phyloP scores from a whole-genome alignment of 2,888 invertebrate genomes.

The Axea sp. region DNA sequence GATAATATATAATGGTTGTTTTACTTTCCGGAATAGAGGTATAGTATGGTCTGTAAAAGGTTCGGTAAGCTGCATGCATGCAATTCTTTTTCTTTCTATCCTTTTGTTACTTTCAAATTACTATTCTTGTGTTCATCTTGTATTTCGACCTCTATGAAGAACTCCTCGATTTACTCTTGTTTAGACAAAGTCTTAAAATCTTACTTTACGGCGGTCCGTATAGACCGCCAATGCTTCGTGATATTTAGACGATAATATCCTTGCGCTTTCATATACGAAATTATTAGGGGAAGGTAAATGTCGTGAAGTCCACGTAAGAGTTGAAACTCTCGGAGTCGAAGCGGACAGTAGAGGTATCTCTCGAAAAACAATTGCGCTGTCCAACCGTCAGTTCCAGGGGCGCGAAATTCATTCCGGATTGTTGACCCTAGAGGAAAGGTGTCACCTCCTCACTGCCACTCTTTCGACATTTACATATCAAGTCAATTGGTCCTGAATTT shows the following conservation, averaged over 20 bases:
- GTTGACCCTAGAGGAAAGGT: not conserved
- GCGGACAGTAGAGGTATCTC: not conserved
- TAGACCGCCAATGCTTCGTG: constrained; percentile 65
- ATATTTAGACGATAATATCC: constrained; percentile 77
- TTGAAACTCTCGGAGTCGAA: constrained; percentile 17
- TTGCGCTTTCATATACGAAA: constrained; percentile 47
- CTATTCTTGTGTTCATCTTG: constrained; percentile 14
- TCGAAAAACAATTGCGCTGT: constrained; percentile 2
- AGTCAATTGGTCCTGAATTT: constrained; percentile 11
- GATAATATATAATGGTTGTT: no score
- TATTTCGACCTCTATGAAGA: constrained; percentile 13
- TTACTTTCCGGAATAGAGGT: constrained; percentile 20
- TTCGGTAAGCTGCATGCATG: constrained; percentile 29
- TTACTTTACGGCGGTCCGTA: constrained; percentile 17
- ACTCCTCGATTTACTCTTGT: constrained; percentile 7
- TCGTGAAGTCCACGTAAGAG: constrained; percentile 49
- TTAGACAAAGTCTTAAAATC: constrained; percentile 32
- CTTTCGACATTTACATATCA: constrained; percentile 45
- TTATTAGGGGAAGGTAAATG: constrained; percentile 27
- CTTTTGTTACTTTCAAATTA: constrained; percentile 5
- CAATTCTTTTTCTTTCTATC: constrained; percentile 30
- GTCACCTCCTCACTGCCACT: constrained; percentile 7
- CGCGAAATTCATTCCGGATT: no score
- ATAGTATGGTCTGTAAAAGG: no score
- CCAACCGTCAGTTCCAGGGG: not conserved